Base-by-base conservation (phyloP, 2,888 invertebrate genomes). In the Pterostichus madidus region DNA sequence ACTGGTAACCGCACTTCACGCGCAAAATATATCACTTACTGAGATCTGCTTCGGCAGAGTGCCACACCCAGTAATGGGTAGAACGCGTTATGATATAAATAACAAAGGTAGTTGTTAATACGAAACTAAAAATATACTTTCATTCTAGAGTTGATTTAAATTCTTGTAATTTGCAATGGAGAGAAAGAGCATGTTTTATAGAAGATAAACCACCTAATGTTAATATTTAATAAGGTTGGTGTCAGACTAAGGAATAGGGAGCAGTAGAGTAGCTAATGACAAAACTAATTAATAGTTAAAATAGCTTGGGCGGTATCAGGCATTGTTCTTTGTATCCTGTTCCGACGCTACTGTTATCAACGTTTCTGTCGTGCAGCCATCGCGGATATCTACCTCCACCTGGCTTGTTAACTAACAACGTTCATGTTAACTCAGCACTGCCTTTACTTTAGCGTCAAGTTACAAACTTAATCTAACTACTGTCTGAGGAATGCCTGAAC, bases 391-490 rank as follows among this genome's bases (percentile, higher is more conserved):
- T 15, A 44, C 59, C 56, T 31, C 31, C 13, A 64, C 78, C 78
- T 78, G 78, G n/a, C 78, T 78, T 59, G 78, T 78, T 78, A 78
- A 61, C 61, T 17, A 39, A 59, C 77, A 56, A 13, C 17, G 56
- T 56, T 39, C 77, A 56, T 56, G 59, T 59, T 10, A 56, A 56
- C 56, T 77, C 32, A 11, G 24, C 64, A 35, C 13, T 56, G 56
- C 39, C 32, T 56, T 56, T 35, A 77, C 77, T 77, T 78, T 61
- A 61, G 61, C 64, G 17, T 78, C 24, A 61, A 49, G 64, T 68
- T 79, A 49, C 79, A 79, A 79, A 79, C 79, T 79, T 64, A 64
- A 79, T 79, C 49, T 64, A 79, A 79, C 79, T 64, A 52, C 64
- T 61, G 44, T 44, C 78, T 59, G 59, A 61, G 78, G 68, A 79